Percentiles rank a stretch among this genome's conserved stretches.
Evolutionary conservation across 1,140 invertebrate species (phyloP).

Genomic region (Ceratoteleas bidentatus): DNA sequence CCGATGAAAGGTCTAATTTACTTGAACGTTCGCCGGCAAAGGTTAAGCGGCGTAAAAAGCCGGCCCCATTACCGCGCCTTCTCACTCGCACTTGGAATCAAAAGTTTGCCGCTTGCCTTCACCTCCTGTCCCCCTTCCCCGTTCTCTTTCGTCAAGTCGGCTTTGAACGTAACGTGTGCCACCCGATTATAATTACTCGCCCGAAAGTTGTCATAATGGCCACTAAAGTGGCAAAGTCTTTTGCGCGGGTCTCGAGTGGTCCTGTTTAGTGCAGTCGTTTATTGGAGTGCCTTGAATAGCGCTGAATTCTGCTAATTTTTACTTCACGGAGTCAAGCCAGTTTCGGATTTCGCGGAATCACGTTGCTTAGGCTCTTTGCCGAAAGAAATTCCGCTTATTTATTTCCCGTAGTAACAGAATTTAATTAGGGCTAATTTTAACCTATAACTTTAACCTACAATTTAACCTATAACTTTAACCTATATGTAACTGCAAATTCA

Average conservation of each 20-base stretch:
- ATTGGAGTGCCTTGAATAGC: conserved; percentile 36
- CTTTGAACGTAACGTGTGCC: conserved; percentile 16
- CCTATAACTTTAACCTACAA: no score
- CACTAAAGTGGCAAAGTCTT: conserved; percentile 41
- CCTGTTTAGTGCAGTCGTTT: conserved; percentile 36
- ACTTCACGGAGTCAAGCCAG: conserved; percentile 19
- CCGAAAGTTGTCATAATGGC: conserved; percentile 43
- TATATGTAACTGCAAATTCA: no score
- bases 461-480: no score
- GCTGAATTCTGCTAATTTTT: conserved; percentile 56
- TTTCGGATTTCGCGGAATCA: conserved; percentile 22
- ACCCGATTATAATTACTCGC: conserved; percentile 32
- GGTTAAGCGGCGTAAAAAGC: conserved; percentile 5
- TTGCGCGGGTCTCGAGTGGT: conserved; percentile 21
- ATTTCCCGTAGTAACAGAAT: no score
- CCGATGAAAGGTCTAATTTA: conserved; percentile 37
- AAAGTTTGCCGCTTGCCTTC: conserved; percentile 3
- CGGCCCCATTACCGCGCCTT: conserved; percentile 15
- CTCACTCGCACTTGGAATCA: conserved; percentile 13
- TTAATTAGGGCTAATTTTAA: no score
- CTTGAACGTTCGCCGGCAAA: conserved; percentile 13
- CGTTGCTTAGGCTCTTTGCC: background rate
- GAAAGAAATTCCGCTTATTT: background rate
- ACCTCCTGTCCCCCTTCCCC: no score
- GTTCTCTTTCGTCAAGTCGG: background rate